Evolutionary conservation across 2,888 invertebrate genomes (phyloP), one percentile per base, ranked within the genome.

Genomic region (Pristionchus exspectatus): DNA sequence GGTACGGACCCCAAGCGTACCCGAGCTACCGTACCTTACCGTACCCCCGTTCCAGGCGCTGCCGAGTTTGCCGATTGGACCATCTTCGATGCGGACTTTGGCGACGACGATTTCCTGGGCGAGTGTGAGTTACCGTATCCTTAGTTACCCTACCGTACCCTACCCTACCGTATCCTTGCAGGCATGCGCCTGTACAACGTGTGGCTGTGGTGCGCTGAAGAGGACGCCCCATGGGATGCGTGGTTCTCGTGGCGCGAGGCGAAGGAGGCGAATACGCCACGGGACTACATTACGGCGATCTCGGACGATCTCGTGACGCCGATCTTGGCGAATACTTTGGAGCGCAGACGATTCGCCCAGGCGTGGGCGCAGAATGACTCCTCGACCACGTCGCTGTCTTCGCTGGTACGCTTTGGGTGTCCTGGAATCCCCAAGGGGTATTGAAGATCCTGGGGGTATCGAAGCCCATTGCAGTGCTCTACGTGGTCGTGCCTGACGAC

Each of bases 121-220:
- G 77, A 77, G 21, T 77, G 44, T 77, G 77, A 38, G 77, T 30
- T 72, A 72, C 72, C 30, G 72, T 72, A 72, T 72, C 30, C 33
- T 21, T 2, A 3, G 38, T 2, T 38, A 38, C 38, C 44, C 44
- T 69, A 7, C 69, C 30, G 63, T 63, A 63, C 16, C 63, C 63
- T 63, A 50, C 38, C 18, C 59, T 59, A 59, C 59, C 59, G 21
- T 59, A 59, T 59, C 59, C 27, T 24, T 44, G 24, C 77, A 77
- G 77, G 69, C 30, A 72, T 72, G 30, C 14, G 30, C 5, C 69
- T 72, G 30, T 72, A 9, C 69, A 30, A 27, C 18, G 69, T 30
- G 69, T 72, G 69, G 69, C 18, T 72, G 33, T 72, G 69, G 69
- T 72, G 69, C 69, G 30, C 21, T 30, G 69, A 72, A 7, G 69